Evolutionary conservation across 2,888 invertebrate genomes (phyloP).

Genomic region (Agrotis puta): DNA sequence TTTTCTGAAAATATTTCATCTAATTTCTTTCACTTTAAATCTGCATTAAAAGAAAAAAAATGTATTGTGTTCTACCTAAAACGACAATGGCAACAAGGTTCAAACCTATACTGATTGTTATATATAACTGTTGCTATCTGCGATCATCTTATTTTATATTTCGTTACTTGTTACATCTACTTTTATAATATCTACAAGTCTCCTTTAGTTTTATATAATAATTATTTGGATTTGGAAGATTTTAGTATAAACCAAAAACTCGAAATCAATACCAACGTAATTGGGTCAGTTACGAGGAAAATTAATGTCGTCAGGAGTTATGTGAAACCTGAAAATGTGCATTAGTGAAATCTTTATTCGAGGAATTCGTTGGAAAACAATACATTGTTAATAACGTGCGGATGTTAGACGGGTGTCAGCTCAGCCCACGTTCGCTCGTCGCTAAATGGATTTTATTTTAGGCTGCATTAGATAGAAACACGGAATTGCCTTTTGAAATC

Average conservation of each 20-base stretch:
- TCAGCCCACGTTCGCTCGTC: slow-evolving; percentile 65
- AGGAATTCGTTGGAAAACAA: slow-evolving; percentile 65
- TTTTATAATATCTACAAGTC: background rate
- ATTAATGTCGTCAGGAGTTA: background rate
- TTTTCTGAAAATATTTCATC: background rate
- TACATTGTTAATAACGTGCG: slow-evolving; percentile 69
- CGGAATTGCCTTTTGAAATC: slow-evolving; percentile 70
- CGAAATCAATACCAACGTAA: background rate
- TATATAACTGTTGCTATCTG: too few species aligned
- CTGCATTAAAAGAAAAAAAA: background rate
- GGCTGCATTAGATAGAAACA: slow-evolving; percentile 71
- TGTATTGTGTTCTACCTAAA: slow-evolving; percentile 18
- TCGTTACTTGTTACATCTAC: slow-evolving; percentile 21
- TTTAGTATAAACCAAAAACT: background rate
- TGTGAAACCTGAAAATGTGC: slow-evolving; percentile 32
- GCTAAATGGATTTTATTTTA: slow-evolving; percentile 78
- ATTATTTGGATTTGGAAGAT: too few species aligned
- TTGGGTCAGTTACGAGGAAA: background rate
- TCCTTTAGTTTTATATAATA: too few species aligned
- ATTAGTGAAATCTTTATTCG: slow-evolving; percentile 57
- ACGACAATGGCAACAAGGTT: slow-evolving; percentile 41
- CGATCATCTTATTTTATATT: slow-evolving; percentile 5
- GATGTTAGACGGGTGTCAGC: slow-evolving; percentile 68
- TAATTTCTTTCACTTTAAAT: background rate
- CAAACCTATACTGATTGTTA: slow-evolving; percentile 23